Conservation (phyloP, 1,140 invertebrate genomes). For the Apis mellifera region Amel_HAv3.1 CM009943.2:7933001-7933500, state of each 20-base stretch:
- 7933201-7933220: constrained; percentile 43
- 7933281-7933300: not conserved
- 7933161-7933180: constrained; percentile 58
- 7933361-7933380: too few species aligned
- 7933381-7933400: too few species aligned
- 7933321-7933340: not conserved
- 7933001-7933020: constrained; percentile 31
- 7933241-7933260: constrained; percentile 28
- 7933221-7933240: constrained; percentile 49
- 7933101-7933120: constrained; percentile 58
- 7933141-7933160: constrained; percentile 52
- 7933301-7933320: not conserved
- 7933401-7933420: too few species aligned
- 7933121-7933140: constrained; percentile 50
- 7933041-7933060: constrained; percentile 54
- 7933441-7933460: too few species aligned
- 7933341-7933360: constrained; percentile 11
- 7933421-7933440: too few species aligned
- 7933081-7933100: constrained; percentile 68
- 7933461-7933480: too few species aligned
- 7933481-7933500: too few species aligned
- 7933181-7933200: constrained; percentile 57
- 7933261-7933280: not conserved
- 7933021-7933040: constrained; percentile 13
- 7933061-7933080: constrained; percentile 62